Conservation (phyloP, 2,797 vertebrate genomes). For the Pseudochirops cupreus region DNA sequence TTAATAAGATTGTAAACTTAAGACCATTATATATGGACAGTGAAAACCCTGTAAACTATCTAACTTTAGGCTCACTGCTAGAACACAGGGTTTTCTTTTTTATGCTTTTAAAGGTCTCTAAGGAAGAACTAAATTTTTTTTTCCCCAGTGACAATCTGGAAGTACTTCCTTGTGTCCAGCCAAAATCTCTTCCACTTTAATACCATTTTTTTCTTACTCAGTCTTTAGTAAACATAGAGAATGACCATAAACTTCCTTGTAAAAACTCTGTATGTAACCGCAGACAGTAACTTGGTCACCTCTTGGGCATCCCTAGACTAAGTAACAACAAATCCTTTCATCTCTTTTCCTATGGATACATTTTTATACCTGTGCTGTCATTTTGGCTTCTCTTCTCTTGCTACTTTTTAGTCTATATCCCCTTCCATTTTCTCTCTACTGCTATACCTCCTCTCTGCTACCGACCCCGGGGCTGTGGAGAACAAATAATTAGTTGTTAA, state of each 20-base stretch:
- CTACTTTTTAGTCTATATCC: neutral
- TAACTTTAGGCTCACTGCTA: slow-evolving; percentile 32
- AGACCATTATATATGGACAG: slow-evolving; percentile 43
- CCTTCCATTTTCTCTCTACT: no score
- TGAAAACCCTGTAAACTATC: slow-evolving; percentile 19
- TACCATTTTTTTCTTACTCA: slow-evolving; percentile 42
- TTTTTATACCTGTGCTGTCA: neutral
- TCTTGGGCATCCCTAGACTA: neutral
- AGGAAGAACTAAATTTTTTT: slow-evolving; percentile 15
- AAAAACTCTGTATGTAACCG: neutral
- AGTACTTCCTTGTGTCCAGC: neutral
- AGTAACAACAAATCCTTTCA: neutral
- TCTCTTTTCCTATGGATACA: neutral
- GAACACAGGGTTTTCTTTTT: slow-evolving; percentile 23
- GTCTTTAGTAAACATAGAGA: slow-evolving; percentile 41
- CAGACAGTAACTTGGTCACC: neutral
- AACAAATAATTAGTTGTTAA: no score
- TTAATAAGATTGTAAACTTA: slow-evolving; percentile 28
- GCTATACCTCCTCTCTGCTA: no score
- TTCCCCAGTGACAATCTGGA: neutral
- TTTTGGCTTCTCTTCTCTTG: slow-evolving; percentile 28
- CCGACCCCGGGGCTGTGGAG: no score
- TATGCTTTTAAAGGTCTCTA: slow-evolving; percentile 37
- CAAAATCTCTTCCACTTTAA: slow-evolving; percentile 50
- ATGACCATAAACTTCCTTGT: neutral